These are phyloP conservation scores for Sarcophaga peregrina DNA, from an alignment of 1,140 invertebrate species.

Conservation along the genomic window DNA sequence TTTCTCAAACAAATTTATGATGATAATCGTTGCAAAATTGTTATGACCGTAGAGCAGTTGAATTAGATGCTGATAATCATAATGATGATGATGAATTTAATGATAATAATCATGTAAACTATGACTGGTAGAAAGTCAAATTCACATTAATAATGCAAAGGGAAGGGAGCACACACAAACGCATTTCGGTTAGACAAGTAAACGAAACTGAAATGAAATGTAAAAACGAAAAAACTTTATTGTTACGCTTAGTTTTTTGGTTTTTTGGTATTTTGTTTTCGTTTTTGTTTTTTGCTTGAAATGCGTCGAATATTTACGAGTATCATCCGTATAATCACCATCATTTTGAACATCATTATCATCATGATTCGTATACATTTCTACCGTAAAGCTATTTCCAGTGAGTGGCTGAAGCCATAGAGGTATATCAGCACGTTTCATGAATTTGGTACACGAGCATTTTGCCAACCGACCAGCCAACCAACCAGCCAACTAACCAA, in stretches of 20 bases:
- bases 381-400: not conserved
- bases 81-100: slow-evolving; percentile 27
- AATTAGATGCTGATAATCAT: slow-evolving; percentile 1
- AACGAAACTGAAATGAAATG: slow-evolving; percentile 12
- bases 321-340: too few relatives aligned
- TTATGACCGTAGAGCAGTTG: slow-evolving; percentile 29
- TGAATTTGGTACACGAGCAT: not conserved
- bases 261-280: too few relatives aligned
- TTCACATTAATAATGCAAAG: too few relatives aligned
- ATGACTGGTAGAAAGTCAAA: slow-evolving; percentile 26
- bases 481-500: too few relatives aligned
- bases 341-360: not conserved
- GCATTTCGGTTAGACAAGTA: not conserved
- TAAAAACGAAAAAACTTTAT: slow-evolving; percentile 27
- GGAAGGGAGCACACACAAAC: too few relatives aligned
- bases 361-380: not conserved
- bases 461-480: too few relatives aligned
- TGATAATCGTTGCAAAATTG: slow-evolving; percentile 44
- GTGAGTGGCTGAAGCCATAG: not conserved
- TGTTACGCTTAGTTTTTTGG: not conserved
- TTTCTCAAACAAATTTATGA: slow-evolving; percentile 33
- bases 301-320: not conserved
- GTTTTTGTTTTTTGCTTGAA: not conserved
- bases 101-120: slow-evolving; percentile 37
- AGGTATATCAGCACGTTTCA: not conserved